Evolutionary conservation across 2,113 vertebrate genomes (phyloP).

Genomic region (Arothron firmamentum): DNA sequence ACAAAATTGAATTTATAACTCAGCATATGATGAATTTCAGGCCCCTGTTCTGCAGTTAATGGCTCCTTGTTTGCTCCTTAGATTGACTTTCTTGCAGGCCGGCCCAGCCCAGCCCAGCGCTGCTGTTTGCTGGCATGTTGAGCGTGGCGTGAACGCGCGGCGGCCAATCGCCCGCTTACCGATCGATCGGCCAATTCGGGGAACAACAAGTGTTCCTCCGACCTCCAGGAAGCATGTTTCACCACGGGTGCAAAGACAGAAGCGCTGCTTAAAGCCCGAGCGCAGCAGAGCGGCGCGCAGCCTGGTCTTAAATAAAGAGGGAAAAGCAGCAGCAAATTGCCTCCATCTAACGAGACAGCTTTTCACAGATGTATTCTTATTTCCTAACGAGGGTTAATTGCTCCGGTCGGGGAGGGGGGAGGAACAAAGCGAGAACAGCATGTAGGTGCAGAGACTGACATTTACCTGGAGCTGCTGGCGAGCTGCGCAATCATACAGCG

Average conservation of each 20-base stretch:
- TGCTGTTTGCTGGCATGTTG: conserved; percentile 53
- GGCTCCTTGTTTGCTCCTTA: conserved; percentile 56
- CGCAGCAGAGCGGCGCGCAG: neutral
- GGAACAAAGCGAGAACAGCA: conserved; percentile 64
- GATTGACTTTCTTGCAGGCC: conserved; percentile 35
- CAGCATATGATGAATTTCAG: conserved; percentile 68
- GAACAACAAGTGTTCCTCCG: conserved; percentile 46
- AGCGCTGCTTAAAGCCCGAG: neutral
- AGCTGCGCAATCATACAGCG: conserved; percentile 58
- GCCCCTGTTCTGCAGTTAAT: conserved; percentile 62
- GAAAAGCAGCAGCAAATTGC: conserved; percentile 32
- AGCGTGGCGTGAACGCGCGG: conserved; percentile 42
- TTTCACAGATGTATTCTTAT: conserved; percentile 45
- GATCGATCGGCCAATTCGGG: conserved; percentile 52
- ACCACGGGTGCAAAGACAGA: conserved; percentile 35
- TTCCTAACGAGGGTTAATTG: conserved; percentile 65
- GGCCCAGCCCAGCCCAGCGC: conserved; percentile 28
- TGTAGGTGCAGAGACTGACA: conserved; percentile 57
- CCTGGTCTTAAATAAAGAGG: neutral
- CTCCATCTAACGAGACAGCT: conserved; percentile 24
- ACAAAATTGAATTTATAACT: conserved; percentile 77
- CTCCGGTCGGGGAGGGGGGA: conserved; percentile 23
- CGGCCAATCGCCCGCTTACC: conserved; percentile 27
- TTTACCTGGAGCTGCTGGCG: conserved; percentile 60
- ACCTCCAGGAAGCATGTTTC: conserved; percentile 20